These are phyloP conservation scores for Ellobius talpinus DNA, from an alignment of 2,113 vertebrate species.

Conservation along the genomic window DNA sequence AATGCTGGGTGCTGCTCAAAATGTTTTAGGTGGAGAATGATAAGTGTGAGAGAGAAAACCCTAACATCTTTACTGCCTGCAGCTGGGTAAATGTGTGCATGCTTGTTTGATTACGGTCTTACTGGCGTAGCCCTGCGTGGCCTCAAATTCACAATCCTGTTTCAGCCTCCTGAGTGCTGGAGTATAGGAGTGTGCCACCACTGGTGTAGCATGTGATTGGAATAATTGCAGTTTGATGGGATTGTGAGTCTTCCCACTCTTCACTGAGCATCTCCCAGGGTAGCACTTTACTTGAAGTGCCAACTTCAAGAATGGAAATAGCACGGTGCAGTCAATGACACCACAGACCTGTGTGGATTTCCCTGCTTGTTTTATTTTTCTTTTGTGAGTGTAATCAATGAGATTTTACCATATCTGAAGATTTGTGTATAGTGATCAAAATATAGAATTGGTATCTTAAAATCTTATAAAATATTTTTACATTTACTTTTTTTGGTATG, in stretches of 20 bases:
- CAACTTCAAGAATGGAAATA: neutral
- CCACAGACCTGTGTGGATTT: neutral
- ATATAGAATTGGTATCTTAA: neutral
- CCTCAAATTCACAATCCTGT: neutral
- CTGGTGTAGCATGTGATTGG: neutral
- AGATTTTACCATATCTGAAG: neutral
- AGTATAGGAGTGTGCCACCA: neutral
- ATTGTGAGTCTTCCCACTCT: neutral
- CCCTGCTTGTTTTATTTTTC: neutral
- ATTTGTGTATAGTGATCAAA: slow-evolving; percentile 8
- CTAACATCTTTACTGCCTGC: neutral
- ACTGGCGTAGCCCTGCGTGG: neutral
- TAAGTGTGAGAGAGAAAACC: neutral
- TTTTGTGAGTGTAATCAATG: neutral
- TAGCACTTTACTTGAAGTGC: neutral
- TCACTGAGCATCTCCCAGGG: neutral
- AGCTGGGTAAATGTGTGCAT: neutral
- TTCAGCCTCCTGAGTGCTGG: neutral
- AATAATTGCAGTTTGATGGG: neutral
- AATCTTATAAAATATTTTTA: neutral
- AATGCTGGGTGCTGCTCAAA: neutral
- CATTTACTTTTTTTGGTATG: neutral
- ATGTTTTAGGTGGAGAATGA: neutral
- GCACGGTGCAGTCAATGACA: neutral
- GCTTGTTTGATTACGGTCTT: neutral